A percentile compares a stretch with the other conserved stretches of the same genome.
phyloP scores from a whole-genome alignment of 2,113 vertebrate species.

The Trogon melanurus region DNA sequence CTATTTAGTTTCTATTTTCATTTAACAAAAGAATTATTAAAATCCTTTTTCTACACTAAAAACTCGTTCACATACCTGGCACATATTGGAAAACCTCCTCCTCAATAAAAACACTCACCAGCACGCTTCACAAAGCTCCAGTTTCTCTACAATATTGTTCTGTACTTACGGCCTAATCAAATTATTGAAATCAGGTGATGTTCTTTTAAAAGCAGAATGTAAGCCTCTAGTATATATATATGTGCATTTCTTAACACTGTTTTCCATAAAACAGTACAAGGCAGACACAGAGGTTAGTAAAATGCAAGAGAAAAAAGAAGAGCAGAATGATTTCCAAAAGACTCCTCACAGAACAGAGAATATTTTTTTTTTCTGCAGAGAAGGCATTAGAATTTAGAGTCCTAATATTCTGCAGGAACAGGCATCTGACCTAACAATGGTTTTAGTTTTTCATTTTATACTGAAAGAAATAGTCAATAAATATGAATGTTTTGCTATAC shows the following conservation, averaged over 20 bases:
- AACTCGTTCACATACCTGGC: not conserved
- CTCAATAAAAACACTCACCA: not conserved
- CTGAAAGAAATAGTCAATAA: not conserved
- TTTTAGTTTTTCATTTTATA: not conserved
- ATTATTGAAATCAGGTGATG: not conserved
- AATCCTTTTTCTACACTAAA: not conserved
- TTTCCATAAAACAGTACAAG: not conserved
- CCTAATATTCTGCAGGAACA: not conserved
- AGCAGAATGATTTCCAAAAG: not conserved
- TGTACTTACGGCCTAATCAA: not conserved
- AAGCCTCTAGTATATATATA: accelerated
- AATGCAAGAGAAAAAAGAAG: not conserved
- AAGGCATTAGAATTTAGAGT: not conserved
- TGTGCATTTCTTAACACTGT: not conserved
- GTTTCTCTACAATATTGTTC: not conserved
- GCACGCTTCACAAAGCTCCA: not conserved
- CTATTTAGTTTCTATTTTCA: not conserved
- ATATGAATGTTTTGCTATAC: not conserved
- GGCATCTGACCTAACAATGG: not conserved
- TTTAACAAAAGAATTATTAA: not conserved
- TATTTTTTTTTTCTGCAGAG: not conserved
- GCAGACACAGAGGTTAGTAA: not conserved
- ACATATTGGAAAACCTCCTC: not conserved
- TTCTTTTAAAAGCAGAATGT: not conserved
- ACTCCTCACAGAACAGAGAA: not conserved